Conservation (phyloP, 2,113 vertebrate species). For the Cichladusa arquata region DNA sequence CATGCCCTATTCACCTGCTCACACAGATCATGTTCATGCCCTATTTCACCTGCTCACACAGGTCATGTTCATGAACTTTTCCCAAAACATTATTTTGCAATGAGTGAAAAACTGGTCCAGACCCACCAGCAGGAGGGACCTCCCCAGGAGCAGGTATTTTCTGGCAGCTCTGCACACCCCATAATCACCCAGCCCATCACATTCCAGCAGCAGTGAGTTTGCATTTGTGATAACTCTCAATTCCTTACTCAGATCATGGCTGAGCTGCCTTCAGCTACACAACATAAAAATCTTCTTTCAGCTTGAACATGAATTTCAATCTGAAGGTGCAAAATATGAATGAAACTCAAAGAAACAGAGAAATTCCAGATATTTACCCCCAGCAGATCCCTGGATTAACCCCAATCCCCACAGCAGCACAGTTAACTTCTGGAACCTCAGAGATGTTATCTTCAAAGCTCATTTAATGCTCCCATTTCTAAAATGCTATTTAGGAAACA, state of each 20-base stretch:
- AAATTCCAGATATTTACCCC: neutral
- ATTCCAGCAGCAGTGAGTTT: neutral
- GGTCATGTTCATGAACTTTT: neutral
- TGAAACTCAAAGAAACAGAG: accelerated
- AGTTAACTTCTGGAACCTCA: neutral
- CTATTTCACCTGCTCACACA: neutral
- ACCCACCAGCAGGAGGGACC: neutral
- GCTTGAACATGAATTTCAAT: accelerated
- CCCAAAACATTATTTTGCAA: neutral
- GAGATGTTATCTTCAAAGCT: constrained; percentile 4
- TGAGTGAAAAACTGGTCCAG: neutral
- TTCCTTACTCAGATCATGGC: neutral
- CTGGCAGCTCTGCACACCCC: neutral
- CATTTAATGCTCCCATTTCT: neutral
- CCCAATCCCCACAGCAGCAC: neutral
- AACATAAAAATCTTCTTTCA: accelerated
- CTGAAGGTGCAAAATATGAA: neutral
- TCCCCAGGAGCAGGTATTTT: neutral
- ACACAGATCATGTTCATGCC: too few species aligned
- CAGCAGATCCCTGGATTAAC: neutral
- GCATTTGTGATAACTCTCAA: neutral
- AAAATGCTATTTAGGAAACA: neutral
- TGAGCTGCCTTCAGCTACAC: neutral
- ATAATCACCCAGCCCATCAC: neutral
- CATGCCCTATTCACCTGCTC: neutral